Evolutionary conservation across 2,797 vertebrate genomes (phyloP).

Genomic region (Lateolabrax maculatus): DNA sequence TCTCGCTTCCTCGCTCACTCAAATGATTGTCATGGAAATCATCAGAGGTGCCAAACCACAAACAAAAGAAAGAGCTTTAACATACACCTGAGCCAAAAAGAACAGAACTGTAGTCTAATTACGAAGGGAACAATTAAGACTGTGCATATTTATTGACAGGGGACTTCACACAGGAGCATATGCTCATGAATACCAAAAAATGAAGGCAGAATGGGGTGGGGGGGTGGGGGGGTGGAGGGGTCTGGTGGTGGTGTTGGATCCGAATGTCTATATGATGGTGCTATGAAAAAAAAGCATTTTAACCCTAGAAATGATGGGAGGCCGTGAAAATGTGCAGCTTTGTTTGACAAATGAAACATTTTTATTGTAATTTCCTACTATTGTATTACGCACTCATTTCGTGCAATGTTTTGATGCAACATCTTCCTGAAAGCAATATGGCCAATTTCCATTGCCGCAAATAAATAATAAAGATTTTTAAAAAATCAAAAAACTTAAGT

Average conservation of each 20-base stretch:
- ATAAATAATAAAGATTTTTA: too few relatives aligned
- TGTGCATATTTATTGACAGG: conserved; percentile 84
- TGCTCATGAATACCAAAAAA: conserved; percentile 82
- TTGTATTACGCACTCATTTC: neutral
- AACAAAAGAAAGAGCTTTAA: conserved; percentile 81
- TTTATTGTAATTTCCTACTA: conserved; percentile 2
- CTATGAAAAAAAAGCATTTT: conserved; percentile 9
- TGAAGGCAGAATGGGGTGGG: conserved; percentile 38
- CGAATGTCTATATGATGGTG: conserved; percentile 47
- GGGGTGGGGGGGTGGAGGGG: too few relatives aligned
- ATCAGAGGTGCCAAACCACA: conserved; percentile 81
- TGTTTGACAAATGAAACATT: conserved; percentile 18
- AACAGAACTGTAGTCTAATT: conserved; percentile 83
- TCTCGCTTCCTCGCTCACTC: conserved; percentile 67
- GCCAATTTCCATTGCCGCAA: conserved; percentile 21
- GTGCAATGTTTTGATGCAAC: conserved; percentile 14
- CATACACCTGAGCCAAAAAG: conserved; percentile 84
- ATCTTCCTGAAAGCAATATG: conserved; percentile 13
- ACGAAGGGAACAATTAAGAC: conserved; percentile 81
- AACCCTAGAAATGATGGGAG: conserved; percentile 1
- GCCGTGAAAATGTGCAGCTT: neutral
- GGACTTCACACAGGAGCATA: conserved; percentile 83
- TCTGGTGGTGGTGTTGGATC: conserved; percentile 41
- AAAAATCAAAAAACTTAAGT: conserved; percentile 16
- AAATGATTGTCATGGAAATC: conserved; percentile 86